Evolutionary conservation across 2,797 vertebrate genomes (phyloP), one percentile per base, ranked within the genome.

Genomic region (Harpagifer antarcticus): DNA sequence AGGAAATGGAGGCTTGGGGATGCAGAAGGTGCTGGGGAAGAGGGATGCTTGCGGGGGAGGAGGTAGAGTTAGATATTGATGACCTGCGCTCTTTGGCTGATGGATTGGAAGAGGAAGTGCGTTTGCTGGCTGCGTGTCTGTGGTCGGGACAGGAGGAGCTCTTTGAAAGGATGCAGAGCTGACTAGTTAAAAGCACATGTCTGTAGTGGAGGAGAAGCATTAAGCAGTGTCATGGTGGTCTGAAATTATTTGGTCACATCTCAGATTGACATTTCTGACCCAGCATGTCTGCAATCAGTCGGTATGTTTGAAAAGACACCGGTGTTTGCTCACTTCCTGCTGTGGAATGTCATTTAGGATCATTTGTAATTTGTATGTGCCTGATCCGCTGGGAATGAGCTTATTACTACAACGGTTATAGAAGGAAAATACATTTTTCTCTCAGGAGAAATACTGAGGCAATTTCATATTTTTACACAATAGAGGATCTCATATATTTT

Each of bases 101-200:
- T 93, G 88, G 90, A 91, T 93, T 86, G 82, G 78, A 85, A 86
- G 79, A 92, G 88, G 88, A 87, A 87, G 79, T 81, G 89, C 74
- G 74, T 64, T 60, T 76, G 76, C 77, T 70, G 81, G 80, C 76
- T 59, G 33, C 9, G 70, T 76, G 71, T 75, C 77, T 79, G 80
- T 50, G 71, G 79, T 71, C 23, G 31, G 74, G 59, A 73, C 45
- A 23, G 53, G 65, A 82, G 53, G 72, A 63, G 78, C 49, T 73
- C 57, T 45, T 19, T 64, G 37, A 42, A 61, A 70, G 70, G 79
- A 65, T 71, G 83, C 77, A 71, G 78, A 76, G 68, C 56, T 72
- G 81, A 73, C 81, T 78, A 72, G 74, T 33, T 81, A 54, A 62
- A 88, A 83, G 74, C 83, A 65, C 27, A 27, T 27, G 79, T 65